Evolutionary conservation across 2,888 invertebrate species (phyloP).

Genomic region (Teleiodes luculella): DNA sequence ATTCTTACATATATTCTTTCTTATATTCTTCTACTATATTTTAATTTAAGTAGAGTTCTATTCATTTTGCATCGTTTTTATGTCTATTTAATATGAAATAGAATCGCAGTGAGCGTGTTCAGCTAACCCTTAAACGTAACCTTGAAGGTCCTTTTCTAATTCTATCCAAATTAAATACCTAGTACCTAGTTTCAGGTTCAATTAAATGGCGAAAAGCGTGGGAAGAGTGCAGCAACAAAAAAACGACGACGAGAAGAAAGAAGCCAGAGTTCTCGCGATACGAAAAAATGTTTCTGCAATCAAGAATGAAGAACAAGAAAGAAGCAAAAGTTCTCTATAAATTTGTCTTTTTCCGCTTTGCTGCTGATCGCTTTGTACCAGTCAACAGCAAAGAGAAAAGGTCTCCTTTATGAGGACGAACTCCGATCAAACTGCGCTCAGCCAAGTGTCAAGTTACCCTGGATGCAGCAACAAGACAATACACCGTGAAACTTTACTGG

Average conservation of each 20-base stretch:
- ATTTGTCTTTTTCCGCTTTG: conserved; percentile 80
- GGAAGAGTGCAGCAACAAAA: background rate
- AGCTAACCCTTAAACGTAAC: too few species aligned
- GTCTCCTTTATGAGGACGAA: conserved; percentile 77
- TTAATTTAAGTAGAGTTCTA: too few species aligned
- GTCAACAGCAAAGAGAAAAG: conserved; percentile 80
- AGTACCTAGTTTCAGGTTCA: too few species aligned
- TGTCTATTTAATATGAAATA: too few species aligned
- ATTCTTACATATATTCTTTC: too few species aligned
- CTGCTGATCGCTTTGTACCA: conserved; percentile 66
- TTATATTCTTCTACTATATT: too few species aligned
- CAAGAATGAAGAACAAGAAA: conserved; percentile 29
- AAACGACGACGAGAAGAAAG: background rate
- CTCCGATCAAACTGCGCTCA: conserved; percentile 31
- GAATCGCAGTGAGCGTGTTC: too few species aligned
- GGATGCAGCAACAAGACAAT: background rate
- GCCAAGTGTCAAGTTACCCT: background rate
- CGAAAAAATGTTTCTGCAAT: background rate
- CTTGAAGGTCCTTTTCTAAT: too few species aligned
- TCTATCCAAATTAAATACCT: too few species aligned
- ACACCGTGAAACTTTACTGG: too few species aligned
- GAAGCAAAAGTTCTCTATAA: conserved; percentile 66
- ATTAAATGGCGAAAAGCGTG: too few species aligned
- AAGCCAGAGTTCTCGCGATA: background rate
- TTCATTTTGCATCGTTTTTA: too few species aligned